phyloP scores from a whole-genome alignment of 2,113 vertebrate species.

The Xyliphius kryptos region DNA sequence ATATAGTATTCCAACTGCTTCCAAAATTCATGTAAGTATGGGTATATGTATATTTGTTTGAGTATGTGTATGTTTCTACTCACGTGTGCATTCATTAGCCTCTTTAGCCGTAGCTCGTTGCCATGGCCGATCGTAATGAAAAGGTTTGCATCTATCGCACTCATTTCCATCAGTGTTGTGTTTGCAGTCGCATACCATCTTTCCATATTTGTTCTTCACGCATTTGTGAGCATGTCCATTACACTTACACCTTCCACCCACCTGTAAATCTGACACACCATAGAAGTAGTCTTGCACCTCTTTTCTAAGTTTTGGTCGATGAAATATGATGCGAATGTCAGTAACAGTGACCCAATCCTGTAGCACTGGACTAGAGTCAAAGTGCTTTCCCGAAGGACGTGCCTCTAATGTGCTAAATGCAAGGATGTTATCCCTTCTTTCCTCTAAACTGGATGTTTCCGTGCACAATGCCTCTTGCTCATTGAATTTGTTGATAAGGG shows the following conservation, averaged over 20 bases:
- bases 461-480: conserved; percentile 93
- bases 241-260: conserved; percentile 84
- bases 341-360: conserved; percentile 98
- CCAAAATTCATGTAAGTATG: too few species aligned
- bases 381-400: conserved; percentile 84
- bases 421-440: conserved; percentile 79
- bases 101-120: conserved; percentile 84
- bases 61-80: conserved; percentile 48
- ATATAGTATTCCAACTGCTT: too few species aligned
- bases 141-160: conserved; percentile 94
- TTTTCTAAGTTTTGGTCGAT: conserved; percentile 68
- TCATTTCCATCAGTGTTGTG: conserved; percentile 92
- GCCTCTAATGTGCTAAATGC: conserved; percentile 93
- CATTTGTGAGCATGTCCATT: conserved; percentile 62
- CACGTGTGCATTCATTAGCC: conserved; percentile 91
- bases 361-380: conserved; percentile 91
- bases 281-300: conserved; percentile 68
- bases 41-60: too few species aligned
- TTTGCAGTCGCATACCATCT: conserved; percentile 89
- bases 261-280: conserved; percentile 89
- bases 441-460: conserved; percentile 68
- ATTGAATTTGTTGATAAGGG: conserved; percentile 80
- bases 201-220: conserved; percentile 81
- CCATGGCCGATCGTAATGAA: conserved; percentile 97
- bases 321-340: conserved; percentile 85